Conservation (phyloP, 1,140 invertebrate genomes). For the Cyphomyrmex costatus region DNA sequence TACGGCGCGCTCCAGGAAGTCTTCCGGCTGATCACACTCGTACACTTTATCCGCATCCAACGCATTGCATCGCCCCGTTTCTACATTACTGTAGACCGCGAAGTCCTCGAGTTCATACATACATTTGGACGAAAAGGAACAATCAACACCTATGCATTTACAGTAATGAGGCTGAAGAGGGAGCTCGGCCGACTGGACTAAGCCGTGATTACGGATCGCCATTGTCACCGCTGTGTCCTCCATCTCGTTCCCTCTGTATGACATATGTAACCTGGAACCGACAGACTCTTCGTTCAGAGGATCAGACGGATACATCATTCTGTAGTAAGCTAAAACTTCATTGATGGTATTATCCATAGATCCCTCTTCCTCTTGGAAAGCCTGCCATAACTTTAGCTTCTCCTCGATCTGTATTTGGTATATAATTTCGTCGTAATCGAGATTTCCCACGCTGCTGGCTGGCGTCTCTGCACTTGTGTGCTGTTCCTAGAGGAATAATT, state of each 20-base stretch:
- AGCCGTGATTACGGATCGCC: slow-evolving; percentile 86
- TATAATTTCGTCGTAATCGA: slow-evolving; percentile 70
- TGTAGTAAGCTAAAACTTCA: slow-evolving; percentile 88
- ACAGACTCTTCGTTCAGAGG: slow-evolving; percentile 76
- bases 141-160: slow-evolving; percentile 58
- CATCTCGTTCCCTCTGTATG: slow-evolving; percentile 87
- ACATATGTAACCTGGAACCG: slow-evolving; percentile 85
- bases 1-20: slow-evolving; percentile 90
- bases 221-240: slow-evolving; percentile 88
- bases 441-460: slow-evolving; percentile 55
- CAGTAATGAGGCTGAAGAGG: slow-evolving; percentile 77
- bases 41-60: slow-evolving; percentile 78
- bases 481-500: slow-evolving; percentile 63
- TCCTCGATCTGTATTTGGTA: slow-evolving; percentile 75
- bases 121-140: slow-evolving; percentile 54
- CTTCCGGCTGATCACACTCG: slow-evolving; percentile 83
- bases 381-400: slow-evolving; percentile 88
- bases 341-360: slow-evolving; percentile 92
- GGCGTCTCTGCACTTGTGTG: slow-evolving; percentile 36
- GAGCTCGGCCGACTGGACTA: slow-evolving; percentile 85
- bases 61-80: slow-evolving; percentile 50
- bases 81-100: slow-evolving; percentile 60
- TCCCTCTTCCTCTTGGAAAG: slow-evolving; percentile 90
- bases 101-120: slow-evolving; percentile 30
- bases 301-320: slow-evolving; percentile 84